Percentiles rank a stretch among this genome's conserved stretches.
Conservation (phyloP, 2,113 vertebrate species). For the Alethe diademata region DNA sequence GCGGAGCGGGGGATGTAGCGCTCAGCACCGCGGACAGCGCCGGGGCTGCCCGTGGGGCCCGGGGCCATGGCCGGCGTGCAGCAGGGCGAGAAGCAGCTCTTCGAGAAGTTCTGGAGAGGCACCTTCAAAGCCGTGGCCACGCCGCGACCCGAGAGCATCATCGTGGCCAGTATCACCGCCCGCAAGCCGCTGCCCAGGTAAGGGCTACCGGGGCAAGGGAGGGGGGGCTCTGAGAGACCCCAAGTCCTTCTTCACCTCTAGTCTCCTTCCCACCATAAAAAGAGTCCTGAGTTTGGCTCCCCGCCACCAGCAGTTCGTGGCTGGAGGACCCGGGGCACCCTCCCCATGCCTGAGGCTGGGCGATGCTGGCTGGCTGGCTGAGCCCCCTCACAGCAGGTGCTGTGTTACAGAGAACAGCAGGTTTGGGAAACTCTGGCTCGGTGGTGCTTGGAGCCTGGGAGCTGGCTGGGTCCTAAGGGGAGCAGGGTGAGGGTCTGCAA, state of each 20-base stretch:
- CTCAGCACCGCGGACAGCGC: slow-evolving; percentile 74
- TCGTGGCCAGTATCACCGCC: slow-evolving; percentile 91
- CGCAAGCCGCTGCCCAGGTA: slow-evolving; percentile 83
- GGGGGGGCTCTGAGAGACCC: background rate
- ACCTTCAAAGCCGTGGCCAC: slow-evolving; percentile 97
- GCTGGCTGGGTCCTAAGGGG: background rate
- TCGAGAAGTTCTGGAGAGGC: slow-evolving; percentile 98
- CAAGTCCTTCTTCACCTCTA: background rate
- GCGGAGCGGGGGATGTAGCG: background rate
- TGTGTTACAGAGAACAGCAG: background rate
- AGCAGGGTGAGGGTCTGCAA: background rate
- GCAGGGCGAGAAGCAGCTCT: slow-evolving; percentile 93
- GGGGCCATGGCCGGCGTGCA: slow-evolving; percentile 74
- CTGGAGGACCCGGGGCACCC: background rate
- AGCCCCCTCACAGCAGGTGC: background rate
- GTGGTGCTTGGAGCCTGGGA: background rate
- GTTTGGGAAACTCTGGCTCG: background rate
- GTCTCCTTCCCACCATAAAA: background rate
- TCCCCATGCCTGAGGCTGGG: background rate
- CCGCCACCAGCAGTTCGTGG: rapidly evolving
- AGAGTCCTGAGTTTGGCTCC: background rate
- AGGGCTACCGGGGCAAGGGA: background rate
- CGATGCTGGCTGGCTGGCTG: background rate
- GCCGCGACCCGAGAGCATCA: slow-evolving; percentile 91
- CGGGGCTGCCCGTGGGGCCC: background rate